A percentile compares a stretch with the other conserved stretches of the same genome.
Evolutionary conservation across 2,888 invertebrate genomes (phyloP).

Genomic region (Stictocephala bisonia): DNA sequence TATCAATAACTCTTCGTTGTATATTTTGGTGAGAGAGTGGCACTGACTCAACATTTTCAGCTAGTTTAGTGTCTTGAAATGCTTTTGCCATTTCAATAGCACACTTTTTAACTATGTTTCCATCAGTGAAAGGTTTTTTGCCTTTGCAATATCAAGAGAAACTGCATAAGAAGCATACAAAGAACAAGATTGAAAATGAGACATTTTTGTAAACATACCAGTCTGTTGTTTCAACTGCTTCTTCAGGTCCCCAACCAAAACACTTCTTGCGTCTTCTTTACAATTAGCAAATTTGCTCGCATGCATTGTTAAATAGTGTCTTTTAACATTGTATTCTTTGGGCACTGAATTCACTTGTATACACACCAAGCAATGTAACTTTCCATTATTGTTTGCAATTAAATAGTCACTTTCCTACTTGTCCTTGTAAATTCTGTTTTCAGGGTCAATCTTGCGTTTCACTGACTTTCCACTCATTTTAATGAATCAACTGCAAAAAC

Average conservation of each 20-base stretch:
- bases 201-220: too few species aligned
- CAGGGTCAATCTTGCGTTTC: constrained; percentile 32
- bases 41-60: constrained; percentile 50
- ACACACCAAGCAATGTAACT: constrained; percentile 43
- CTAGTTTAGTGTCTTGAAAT: constrained; percentile 50
- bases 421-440: too few species aligned
- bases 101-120: background rate
- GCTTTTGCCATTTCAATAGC: constrained; percentile 23
- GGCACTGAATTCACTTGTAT: constrained; percentile 24
- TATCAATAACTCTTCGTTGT: constrained; percentile 36
- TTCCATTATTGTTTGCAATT: too few species aligned
- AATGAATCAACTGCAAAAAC: background rate
- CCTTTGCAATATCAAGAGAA: too few species aligned
- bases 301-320: too few species aligned
- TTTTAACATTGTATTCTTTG: constrained; percentile 46
- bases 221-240: too few species aligned
- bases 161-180: too few species aligned
- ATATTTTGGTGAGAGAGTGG: constrained; percentile 50
- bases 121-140: constrained; percentile 49
- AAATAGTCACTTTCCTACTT: constrained; percentile 37
- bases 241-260: constrained; percentile 10
- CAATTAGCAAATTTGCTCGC: constrained; percentile 25
- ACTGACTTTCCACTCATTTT: background rate
- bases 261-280: too few species aligned
- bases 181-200: too few species aligned